A percentile compares a stretch with the other conserved stretches of the same genome.
Conservation (phyloP, 2,113 vertebrate genomes). For the Alligator mississippiensis region DNA sequence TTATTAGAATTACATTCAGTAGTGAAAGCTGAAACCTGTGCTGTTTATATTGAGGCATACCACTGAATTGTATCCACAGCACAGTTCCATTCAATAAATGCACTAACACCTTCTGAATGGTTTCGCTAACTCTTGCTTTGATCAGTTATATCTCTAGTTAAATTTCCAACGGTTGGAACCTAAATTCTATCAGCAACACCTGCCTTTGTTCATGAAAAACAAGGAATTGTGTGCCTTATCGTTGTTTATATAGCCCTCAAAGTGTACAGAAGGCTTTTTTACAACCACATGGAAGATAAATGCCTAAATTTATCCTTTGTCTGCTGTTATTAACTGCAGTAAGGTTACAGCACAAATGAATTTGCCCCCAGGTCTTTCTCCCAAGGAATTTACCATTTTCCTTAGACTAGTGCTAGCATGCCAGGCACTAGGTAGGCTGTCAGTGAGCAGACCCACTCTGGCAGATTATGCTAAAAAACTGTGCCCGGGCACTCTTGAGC, state of each 20-base stretch:
- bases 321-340: neutral
- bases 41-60: neutral
- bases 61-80: neutral
- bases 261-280: neutral
- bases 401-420: neutral
- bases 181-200: constrained; percentile 13
- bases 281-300: neutral
- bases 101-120: neutral
- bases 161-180: neutral
- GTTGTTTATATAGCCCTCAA: neutral
- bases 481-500: too few relatives aligned
- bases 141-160: neutral
- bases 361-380: neutral
- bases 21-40: constrained; percentile 1
- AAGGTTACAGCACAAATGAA: neutral
- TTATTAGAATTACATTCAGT: constrained; percentile 8
- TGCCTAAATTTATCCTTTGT: neutral
- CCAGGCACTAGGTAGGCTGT: neutral
- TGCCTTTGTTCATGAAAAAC: neutral
- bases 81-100: constrained; percentile 3
- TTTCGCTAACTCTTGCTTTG: constrained; percentile 14
- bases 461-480: fast-evolving
- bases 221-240: fast-evolving
- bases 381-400: neutral
- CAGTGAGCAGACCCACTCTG: neutral